Conservation (phyloP, 2,888 invertebrate species). For the Junonia oenone region DNA sequence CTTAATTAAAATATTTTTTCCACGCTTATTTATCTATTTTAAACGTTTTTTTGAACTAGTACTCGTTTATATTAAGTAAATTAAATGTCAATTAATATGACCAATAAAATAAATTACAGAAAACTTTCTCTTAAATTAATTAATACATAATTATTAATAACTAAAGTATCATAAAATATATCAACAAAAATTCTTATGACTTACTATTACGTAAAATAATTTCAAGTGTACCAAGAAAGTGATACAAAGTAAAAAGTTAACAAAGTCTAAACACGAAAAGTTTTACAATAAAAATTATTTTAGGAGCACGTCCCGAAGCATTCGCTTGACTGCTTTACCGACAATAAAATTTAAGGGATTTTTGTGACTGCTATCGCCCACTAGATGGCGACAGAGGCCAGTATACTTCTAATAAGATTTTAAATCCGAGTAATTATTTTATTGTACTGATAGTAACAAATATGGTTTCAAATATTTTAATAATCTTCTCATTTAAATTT, state of each 20-base stretch:
- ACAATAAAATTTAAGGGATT: conserved; percentile 28
- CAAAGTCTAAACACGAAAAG: neutral
- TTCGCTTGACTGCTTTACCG: conserved; percentile 58
- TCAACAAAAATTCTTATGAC: too few relatives aligned
- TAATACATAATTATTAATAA: too few relatives aligned
- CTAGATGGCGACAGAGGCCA: conserved; percentile 45
- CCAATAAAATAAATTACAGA: too few relatives aligned
- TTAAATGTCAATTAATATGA: too few relatives aligned
- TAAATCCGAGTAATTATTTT: too few relatives aligned
- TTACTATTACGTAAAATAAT: neutral
- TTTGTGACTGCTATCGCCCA: conserved; percentile 40
- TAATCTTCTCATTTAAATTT: too few relatives aligned
- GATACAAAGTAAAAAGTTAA: conserved; percentile 4
- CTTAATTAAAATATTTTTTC: too few relatives aligned
- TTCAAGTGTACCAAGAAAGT: neutral
- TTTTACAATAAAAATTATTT: neutral
- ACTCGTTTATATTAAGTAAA: neutral
- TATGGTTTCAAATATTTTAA: too few relatives aligned
- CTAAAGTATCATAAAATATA: too few relatives aligned
- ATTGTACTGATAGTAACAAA: too few relatives aligned
- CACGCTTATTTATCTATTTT: neutral
- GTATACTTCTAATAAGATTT: neutral
- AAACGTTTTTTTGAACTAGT: neutral
- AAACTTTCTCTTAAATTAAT: too few relatives aligned
- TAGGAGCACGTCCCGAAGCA: conserved; percentile 37